Base-by-base conservation (phyloP, 1,140 invertebrate species). In the Penaeus chinensis region DNA sequence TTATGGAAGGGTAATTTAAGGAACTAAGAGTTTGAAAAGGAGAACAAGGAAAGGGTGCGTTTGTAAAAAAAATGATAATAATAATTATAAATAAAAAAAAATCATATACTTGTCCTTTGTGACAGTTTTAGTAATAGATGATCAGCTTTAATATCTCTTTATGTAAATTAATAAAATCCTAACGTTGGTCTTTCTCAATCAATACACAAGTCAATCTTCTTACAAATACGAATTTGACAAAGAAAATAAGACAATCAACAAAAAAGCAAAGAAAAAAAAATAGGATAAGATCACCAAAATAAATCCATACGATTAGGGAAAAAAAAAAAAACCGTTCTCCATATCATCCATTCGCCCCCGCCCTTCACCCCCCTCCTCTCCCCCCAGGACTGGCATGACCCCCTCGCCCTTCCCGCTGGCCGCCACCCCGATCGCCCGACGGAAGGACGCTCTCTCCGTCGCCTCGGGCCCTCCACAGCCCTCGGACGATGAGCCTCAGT, bases 381-480 rank as follows among this genome's bases (percentile, higher is more conserved):
- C 27, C 42, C 32, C 54, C 74, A 82, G 80, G 54, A 63, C 42
- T 37, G 81, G 81, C 47, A 20, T 82, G n/a, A 82, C 78, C 80
- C 80, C 80, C 27, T 87, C 86, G 22, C 80, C 86, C 54, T 78
- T 83, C 71, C 80, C 42, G 16, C 86, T 87, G 47, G 71, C 80
- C 5, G 81, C 86, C 11, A 74, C 86, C 10, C 86, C 86, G 16
- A n/a, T 16, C 24, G 42, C 61, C 22, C 86, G 37, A 32, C 69
- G 60, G 37, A 74, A 47, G 62, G 71, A 87, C 24, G 63, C 79
- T 47, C 42, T 81, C 63, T 77, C 66, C 22, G 60, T 47, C 65
- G 80, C 62, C 32, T 66, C 74, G 16, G 61, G 74, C 10, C 69
- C 71, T 71, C 74, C 61, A 10, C 54, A 61, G 22, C 69, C 61